A percentile compares a stretch with the other conserved stretches of the same genome.
phyloP scores from a whole-genome alignment of 2,113 vertebrate species.

The Sapajus apella region DNA sequence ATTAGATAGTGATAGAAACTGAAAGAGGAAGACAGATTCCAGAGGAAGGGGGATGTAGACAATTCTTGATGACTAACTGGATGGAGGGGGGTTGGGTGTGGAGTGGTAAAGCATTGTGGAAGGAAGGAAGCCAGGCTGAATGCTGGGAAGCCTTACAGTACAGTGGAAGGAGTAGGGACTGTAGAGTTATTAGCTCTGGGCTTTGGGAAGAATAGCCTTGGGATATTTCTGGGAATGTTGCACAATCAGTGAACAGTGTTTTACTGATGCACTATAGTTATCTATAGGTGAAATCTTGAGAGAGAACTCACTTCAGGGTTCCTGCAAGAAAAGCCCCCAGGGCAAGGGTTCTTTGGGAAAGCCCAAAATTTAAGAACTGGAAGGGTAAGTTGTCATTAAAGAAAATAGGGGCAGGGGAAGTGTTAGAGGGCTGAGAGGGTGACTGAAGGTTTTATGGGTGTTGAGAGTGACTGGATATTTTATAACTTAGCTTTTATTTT shows the following conservation, averaged over 20 bases:
- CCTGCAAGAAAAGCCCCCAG: neutral
- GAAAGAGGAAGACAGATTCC: slow-evolving; percentile 67
- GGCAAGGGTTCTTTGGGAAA: neutral
- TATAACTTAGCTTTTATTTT: neutral
- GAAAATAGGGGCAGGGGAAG: neutral
- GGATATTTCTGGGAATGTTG: neutral
- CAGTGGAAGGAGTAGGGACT: neutral
- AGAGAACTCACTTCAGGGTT: neutral
- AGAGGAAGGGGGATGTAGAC: neutral
- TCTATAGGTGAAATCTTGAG: neutral
- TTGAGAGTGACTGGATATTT: neutral
- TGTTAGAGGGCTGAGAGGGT: neutral
- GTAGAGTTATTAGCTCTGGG: neutral
- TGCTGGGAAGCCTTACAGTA: neutral
- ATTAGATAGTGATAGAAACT: neutral
- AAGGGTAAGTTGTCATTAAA: neutral
- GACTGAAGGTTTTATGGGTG: neutral
- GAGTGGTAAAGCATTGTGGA: neutral
- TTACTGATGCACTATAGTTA: neutral
- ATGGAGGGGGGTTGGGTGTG: neutral
- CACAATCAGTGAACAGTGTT: neutral
- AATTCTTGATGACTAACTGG: slow-evolving; percentile 56
- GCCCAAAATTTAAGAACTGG: neutral
- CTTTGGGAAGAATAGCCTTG: neutral
- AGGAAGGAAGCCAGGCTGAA: slow-evolving; percentile 57